Percentiles rank a stretch among this genome's conserved stretches.
Conservation (phyloP, 30 jellyfish, hydroid and myxozoan species). For the Aurelia sp. region DNA sequence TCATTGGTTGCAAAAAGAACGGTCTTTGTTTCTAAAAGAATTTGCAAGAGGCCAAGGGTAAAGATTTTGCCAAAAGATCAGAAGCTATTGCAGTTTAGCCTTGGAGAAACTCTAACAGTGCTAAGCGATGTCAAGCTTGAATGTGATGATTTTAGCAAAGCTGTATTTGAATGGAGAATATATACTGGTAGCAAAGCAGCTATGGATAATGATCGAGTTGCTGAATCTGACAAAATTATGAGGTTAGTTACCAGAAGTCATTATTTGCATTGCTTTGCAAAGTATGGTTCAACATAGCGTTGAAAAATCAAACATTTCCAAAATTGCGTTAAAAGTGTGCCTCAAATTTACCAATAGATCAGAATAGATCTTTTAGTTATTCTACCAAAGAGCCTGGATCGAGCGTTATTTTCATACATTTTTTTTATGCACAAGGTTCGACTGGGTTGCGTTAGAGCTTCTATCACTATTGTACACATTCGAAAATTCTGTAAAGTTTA, state of each 20-base stretch:
- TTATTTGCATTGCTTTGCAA: background rate
- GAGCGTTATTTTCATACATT: too few species aligned
- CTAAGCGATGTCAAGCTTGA: slow-evolving; percentile 24
- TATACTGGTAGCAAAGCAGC: slow-evolving; percentile 8
- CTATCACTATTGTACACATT: too few species aligned
- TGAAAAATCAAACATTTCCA: too few species aligned
- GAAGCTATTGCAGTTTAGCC: slow-evolving; percentile 1
- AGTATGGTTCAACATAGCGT: too few species aligned
- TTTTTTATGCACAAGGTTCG: too few species aligned
- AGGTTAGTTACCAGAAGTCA: slow-evolving; percentile 7
- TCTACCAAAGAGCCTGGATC: too few species aligned
- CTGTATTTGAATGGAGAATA: slow-evolving; percentile 29
- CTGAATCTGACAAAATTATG: slow-evolving; percentile 44
- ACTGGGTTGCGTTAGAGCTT: too few species aligned
- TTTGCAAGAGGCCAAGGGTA: slow-evolving; percentile 41
- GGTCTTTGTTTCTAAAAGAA: slow-evolving; percentile 14
- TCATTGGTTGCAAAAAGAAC: slow-evolving; percentile 20
- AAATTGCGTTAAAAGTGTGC: too few species aligned
- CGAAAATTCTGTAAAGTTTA: too few species aligned
- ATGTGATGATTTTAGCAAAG: slow-evolving; percentile 45
- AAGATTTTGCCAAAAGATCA: background rate
- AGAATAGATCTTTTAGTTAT: too few species aligned
- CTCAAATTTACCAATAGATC: too few species aligned
- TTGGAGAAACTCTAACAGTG: slow-evolving; percentile 38
- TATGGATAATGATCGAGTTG: slow-evolving; percentile 17